Conservation (phyloP, 2,113 vertebrate species). For the Irena cyanogastra region DNA sequence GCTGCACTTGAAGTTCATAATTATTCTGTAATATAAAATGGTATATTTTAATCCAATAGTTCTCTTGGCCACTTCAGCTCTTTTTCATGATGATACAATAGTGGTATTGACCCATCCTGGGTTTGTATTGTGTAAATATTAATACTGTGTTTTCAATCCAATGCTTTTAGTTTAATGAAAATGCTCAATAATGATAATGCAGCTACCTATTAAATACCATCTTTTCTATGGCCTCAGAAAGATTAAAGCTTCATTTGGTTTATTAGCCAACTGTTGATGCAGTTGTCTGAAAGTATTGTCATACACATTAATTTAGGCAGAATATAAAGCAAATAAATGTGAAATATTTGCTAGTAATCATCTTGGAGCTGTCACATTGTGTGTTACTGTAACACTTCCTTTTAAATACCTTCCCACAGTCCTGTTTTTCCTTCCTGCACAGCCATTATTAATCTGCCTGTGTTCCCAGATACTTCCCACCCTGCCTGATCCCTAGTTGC, state of each 20-base stretch:
- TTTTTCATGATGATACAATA: not conserved
- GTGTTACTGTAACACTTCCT: not conserved
- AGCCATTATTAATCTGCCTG: not conserved
- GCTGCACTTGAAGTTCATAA: not conserved
- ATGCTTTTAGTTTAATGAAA: slow-evolving; percentile 25
- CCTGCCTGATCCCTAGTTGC: not conserved
- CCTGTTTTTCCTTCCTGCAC: not conserved
- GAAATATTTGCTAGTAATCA: not conserved
- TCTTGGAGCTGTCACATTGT: not conserved
- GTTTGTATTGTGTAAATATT: not conserved
- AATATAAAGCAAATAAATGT: not conserved
- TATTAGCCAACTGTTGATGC: not conserved
- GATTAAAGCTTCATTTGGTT: not conserved
- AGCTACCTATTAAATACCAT: not conserved
- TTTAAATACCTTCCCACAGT: not conserved
- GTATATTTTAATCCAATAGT: not conserved
- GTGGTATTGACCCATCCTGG: not conserved
- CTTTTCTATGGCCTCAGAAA: not conserved
- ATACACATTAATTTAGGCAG: not conserved
- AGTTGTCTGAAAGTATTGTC: not conserved
- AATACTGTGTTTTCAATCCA: not conserved
- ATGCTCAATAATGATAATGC: not conserved
- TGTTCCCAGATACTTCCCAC: not conserved
- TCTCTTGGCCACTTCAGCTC: not conserved
- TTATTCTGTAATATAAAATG: not conserved